These are phyloP conservation scores for Choreutis nemorana DNA, from an alignment of 2,888 invertebrate genomes.

Conservation along the genomic window DNA sequence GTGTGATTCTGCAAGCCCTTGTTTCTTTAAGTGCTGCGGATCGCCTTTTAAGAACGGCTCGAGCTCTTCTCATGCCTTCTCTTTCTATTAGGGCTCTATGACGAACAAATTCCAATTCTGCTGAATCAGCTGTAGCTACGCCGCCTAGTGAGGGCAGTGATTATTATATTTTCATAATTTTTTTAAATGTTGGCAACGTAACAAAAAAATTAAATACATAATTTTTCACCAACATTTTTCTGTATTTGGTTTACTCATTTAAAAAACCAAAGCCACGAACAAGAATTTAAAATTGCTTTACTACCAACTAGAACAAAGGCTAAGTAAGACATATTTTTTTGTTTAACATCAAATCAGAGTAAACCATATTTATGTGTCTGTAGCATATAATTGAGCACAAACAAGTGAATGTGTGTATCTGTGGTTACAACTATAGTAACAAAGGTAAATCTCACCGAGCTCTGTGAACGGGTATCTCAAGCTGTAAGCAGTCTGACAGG, in stretches of 20 bases:
- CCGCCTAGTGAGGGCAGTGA: constrained; percentile 21
- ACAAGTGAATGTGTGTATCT: too few relatives aligned
- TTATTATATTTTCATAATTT: too few relatives aligned
- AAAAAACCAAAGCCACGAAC: neutral
- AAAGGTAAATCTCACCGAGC: constrained; percentile 50
- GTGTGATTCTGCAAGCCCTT: constrained; percentile 60
- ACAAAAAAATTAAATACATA: too few relatives aligned
- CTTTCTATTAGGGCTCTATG: constrained; percentile 83
- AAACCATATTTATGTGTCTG: too few relatives aligned
- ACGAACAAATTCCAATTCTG: constrained; percentile 84
- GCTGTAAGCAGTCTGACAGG: constrained; percentile 79
- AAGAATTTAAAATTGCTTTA: neutral
- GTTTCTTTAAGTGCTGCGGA: constrained; percentile 71
- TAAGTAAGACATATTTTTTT: too few relatives aligned
- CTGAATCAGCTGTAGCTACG: constrained; percentile 34
- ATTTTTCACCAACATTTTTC: too few relatives aligned
- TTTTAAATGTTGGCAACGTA: neutral
- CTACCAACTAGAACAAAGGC: too few relatives aligned
- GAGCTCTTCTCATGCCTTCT: constrained; percentile 84
- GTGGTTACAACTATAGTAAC: too few relatives aligned
- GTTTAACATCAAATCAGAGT: too few relatives aligned
- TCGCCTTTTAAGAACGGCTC: constrained; percentile 75
- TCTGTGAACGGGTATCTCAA: constrained; percentile 83
- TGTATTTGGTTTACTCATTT: too few relatives aligned
- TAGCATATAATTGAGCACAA: too few relatives aligned